Base-by-base conservation (phyloP, 2,113 vertebrate species). In the Lophotis ruficrista region DNA sequence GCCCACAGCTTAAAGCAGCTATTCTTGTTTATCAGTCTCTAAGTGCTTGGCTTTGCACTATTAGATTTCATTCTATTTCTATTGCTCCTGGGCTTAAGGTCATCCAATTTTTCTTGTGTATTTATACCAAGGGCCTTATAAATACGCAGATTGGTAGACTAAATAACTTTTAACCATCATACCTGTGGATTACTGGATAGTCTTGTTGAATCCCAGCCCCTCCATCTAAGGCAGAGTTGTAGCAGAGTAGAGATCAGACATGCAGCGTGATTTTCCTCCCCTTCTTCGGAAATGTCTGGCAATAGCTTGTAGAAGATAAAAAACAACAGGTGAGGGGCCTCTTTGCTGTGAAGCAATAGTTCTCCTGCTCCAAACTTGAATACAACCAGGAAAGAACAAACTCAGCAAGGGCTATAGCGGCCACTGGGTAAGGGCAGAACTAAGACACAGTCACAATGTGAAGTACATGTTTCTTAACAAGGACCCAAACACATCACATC, bases 61-160 rank as follows among this genome's bases (percentile, higher is more conserved):
- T 86, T 83, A 43, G 45, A 60, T 94, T 92, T 92, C 89, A 65
- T 83, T 89, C 94, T 94, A 92, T 95, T 95, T 86, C 85, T 73
- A 56, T 79, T 69, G 60, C 66, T 82, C 80, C 60, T 69, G 31
- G 14, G 43, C 58, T 95, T 83, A 54, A 91, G 76, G 82, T 83
- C 85, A 87, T 83, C 77, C 71, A 65, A 4, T 24, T 50, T 64
- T 65, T 79, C 56, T 83, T 37, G 45, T 70, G 56, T 83, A 72
- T 83, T 88, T 84, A 81, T 81, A 72, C 53, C 27, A 15, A 90
- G 53, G 25, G 9, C n/a, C 48, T 68, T 68, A 51, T 69, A 91
- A 78, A 91, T 69, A 64, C 24, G 24, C 71, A 79, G 90, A 7
- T 68, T 66, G 62, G 50, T 57, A 76, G 54, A 37, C 30, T 21